Conservation (phyloP, 2,797 vertebrate species). For the Adelosebastes latens region DNA sequence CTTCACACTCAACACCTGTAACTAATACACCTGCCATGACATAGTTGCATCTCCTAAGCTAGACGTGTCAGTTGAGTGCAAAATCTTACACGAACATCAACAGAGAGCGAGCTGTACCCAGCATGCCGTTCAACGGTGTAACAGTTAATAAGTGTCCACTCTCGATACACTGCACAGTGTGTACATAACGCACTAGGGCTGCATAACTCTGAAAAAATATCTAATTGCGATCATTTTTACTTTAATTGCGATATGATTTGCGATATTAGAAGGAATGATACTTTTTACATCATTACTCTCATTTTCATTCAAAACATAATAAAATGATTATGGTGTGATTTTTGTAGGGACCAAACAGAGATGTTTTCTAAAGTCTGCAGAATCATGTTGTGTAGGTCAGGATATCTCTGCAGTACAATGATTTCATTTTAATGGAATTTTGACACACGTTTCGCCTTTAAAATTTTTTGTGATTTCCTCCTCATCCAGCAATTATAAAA, state of each 20-base stretch:
- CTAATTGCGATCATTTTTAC: too few relatives aligned
- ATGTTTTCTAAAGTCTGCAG: not conserved
- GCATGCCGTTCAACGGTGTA: not conserved
- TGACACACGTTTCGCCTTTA: not conserved
- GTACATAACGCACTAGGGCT: not conserved
- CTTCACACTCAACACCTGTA: not conserved
- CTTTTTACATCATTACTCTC: too few relatives aligned
- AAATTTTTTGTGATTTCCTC: accelerated
- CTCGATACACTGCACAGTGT: not conserved
- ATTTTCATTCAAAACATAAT: too few relatives aligned
- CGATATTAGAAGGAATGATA: too few relatives aligned
- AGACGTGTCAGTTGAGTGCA: not conserved
- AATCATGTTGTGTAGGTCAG: not conserved
- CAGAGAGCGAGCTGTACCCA: not conserved
- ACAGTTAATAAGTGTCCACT: not conserved
- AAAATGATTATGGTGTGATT: not conserved
- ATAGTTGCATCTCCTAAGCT: not conserved
- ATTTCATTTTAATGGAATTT: not conserved
- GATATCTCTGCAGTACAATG: accelerated
- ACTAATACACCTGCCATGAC: not conserved
- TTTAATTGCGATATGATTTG: too few relatives aligned
- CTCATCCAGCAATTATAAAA: not conserved
- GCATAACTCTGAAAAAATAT: too few relatives aligned
- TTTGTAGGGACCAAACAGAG: not conserved
- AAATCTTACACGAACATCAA: not conserved